A percentile compares a stretch with the other conserved stretches of the same genome.
phyloP scores from a whole-genome alignment of 2,113 vertebrate genomes.

The Galbula dea region DNA sequence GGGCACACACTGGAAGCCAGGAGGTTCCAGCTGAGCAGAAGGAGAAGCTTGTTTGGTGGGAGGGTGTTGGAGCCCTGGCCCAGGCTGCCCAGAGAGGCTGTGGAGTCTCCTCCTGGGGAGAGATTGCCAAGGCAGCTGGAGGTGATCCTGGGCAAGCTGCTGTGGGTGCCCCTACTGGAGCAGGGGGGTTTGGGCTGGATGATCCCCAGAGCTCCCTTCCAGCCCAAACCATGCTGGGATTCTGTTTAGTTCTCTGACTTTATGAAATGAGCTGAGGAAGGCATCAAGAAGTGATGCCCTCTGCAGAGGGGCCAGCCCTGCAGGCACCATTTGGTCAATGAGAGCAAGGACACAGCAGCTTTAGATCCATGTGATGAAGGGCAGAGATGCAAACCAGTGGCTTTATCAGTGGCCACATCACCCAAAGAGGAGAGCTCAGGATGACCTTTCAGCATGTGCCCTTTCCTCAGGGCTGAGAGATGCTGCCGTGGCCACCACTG shows the following conservation, averaged over 20 bases:
- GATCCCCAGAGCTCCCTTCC: too few species aligned
- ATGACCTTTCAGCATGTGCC: background rate
- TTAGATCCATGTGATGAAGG: background rate
- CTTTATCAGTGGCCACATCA: background rate
- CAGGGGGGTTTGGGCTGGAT: too few species aligned
- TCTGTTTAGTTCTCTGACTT: background rate
- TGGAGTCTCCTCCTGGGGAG: too few species aligned
- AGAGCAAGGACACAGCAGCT: background rate
- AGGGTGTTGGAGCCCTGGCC: too few species aligned
- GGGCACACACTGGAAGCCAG: too few species aligned
- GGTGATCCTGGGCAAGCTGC: too few species aligned
- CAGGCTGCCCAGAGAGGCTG: too few species aligned
- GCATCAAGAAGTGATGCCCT: background rate
- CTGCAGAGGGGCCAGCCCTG: background rate
- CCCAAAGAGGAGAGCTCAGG: fast-evolving
- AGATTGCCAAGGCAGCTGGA: too few species aligned
- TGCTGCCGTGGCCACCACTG: background rate
- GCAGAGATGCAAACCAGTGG: background rate
- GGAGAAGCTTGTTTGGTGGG: too few species aligned
- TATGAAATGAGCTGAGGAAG: background rate
- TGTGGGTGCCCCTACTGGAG: too few species aligned
- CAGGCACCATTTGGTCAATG: background rate
- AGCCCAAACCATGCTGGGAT: too few species aligned
- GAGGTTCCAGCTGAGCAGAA: too few species aligned
- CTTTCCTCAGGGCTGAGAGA: fast-evolving